phyloP scores from a whole-genome alignment of 2,888 invertebrate genomes.

The Noctua janthina region DNA sequence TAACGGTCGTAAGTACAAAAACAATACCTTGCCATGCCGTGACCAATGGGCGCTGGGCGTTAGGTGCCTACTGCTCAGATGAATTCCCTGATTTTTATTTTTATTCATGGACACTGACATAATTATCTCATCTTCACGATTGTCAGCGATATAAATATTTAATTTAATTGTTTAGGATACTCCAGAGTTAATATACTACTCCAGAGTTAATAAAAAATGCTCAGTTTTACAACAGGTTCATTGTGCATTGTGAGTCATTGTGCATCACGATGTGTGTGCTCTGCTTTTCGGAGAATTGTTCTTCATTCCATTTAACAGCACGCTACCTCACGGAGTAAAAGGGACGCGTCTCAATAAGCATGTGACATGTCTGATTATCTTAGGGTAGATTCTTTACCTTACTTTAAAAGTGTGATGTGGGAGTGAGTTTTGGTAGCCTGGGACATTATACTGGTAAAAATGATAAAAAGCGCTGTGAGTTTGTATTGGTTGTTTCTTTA shows the following conservation, averaged over 20 bases:
- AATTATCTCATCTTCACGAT: not conserved
- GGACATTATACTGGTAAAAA: not conserved
- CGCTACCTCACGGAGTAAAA: not conserved
- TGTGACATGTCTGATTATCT: not conserved
- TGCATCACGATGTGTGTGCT: not conserved
- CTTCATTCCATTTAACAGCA: not conserved
- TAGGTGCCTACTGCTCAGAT: not conserved
- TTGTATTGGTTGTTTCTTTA: too few species aligned
- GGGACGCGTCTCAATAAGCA: not conserved
- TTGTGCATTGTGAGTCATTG: constrained; percentile 2
- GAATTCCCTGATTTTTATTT: not conserved
- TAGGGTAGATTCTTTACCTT: not conserved
- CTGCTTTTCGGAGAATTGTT: not conserved
- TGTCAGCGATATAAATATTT: constrained; percentile 9
- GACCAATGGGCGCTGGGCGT: too few species aligned
- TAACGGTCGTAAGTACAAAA: too few species aligned
- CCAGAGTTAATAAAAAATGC: not conserved
- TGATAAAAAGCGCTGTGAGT: too few species aligned
- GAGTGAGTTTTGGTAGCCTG: not conserved
- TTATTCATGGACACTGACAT: not conserved
- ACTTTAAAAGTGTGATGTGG: not conserved
- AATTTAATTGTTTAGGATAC: constrained; percentile 14
- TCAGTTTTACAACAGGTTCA: not conserved
- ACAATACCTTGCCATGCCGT: too few species aligned
- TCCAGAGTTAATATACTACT: not conserved